phyloP scores from a whole-genome alignment of 2,113 vertebrate genomes.

The Loxodonta africana region DNA sequence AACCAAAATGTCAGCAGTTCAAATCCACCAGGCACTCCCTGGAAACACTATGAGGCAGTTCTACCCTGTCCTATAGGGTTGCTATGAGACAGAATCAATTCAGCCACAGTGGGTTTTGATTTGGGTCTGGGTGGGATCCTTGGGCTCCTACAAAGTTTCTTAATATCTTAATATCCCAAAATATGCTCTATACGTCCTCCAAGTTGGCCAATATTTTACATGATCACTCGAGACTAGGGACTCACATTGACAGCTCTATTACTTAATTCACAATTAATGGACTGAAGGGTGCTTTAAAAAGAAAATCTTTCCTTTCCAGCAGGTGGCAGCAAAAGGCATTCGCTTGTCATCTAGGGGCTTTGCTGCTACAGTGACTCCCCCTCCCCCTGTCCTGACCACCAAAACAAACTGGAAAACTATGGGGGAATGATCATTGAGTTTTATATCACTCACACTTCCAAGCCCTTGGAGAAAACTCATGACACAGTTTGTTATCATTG shows the following conservation, averaged over 20 bases:
- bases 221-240: background rate
- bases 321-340: slow-evolving; percentile 68
- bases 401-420: background rate
- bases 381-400: background rate
- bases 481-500: background rate
- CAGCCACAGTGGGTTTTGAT: no score
- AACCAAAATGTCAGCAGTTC: no score
- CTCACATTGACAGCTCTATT: slow-evolving; percentile 62
- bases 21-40: no score
- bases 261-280: slow-evolving; percentile 84
- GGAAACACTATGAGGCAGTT: no score
- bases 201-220: slow-evolving; percentile 31
- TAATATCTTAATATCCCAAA: slow-evolving; percentile 54
- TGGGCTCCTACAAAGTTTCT: background rate
- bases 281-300: slow-evolving; percentile 66
- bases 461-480: background rate
- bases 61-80: no score
- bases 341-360: background rate
- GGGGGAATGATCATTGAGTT: background rate
- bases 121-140: background rate
- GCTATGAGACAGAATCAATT: no score
- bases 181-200: background rate
- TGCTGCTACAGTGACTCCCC: background rate
- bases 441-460: background rate
- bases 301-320: slow-evolving; percentile 62